Conservation (phyloP, 1,140 invertebrate species). For the Schlechtendalia chinensis region DNA sequence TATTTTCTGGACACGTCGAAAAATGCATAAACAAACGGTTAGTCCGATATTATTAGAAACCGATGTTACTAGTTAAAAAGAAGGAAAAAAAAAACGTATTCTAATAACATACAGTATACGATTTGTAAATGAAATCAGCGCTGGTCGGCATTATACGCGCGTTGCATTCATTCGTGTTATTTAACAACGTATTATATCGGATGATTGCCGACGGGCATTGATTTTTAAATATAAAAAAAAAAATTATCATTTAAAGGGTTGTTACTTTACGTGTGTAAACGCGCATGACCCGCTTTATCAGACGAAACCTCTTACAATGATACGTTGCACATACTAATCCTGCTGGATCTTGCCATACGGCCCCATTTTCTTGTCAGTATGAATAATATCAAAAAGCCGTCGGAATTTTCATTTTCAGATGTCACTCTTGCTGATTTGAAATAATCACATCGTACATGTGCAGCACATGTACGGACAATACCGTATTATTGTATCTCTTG, state of each 20-base stretch:
- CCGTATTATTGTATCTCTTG: not conserved
- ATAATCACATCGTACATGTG: not conserved
- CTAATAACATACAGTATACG: no score
- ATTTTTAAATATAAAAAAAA: not conserved
- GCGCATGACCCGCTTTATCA: constrained; percentile 1
- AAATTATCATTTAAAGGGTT: no score
- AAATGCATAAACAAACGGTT: no score
- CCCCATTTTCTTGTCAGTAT: not conserved
- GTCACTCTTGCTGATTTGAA: constrained; percentile 26
- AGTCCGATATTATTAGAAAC: no score
- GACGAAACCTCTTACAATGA: constrained; percentile 6
- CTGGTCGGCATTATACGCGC: no score
- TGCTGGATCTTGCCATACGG: not conserved
- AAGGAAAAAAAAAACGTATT: not conserved
- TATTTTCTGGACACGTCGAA: no score
- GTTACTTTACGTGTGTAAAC: not conserved
- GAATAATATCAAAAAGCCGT: constrained; percentile 11
- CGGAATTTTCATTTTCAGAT: constrained; percentile 18
- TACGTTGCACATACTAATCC: constrained; percentile 7
- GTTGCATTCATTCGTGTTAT: no score
- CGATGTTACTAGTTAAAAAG: not conserved
- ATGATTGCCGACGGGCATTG: not conserved
- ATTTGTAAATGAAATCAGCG: no score
- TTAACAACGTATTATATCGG: not conserved
- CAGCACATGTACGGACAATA: not conserved